Base-by-base conservation (phyloP, 1,140 invertebrate species). In the Oreohelix idahoensis region DNA sequence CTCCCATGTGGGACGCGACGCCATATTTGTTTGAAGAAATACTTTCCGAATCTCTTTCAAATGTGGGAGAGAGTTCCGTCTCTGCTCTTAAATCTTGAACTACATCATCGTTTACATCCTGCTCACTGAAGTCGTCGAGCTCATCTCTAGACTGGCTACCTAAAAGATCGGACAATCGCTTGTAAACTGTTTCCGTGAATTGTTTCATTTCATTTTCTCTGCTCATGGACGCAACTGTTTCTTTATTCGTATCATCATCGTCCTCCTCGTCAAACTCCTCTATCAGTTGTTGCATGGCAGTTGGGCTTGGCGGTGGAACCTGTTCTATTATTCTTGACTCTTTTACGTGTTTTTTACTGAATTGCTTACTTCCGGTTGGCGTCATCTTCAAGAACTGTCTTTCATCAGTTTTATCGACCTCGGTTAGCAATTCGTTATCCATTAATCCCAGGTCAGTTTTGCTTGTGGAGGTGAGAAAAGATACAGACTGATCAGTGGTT, bases 141-240 rank as follows among this genome's bases (percentile, higher is more conserved):
- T 77, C 81, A 20, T 78, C 81, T 58, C 20, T n/a, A 58, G 53
- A n/a, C 10, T 84, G 84, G 58, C 83, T 83, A 32, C 84, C 84
- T n/a, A 87, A 66, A 0, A 87, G 77, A 35, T 77, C 77, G 63
- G 86, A 87, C 63, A 87, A 39, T 36, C 86, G 76, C 36, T 83
- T 83, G 63, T 84, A 84, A 51, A 87, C 83, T 26, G 29, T 87
- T 10, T 86, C 85, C 26, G 85, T 83, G 51, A 87, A 87, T 53
- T 83, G 51, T 70, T 84, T 69, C 45, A 87, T 83, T 58, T 87
- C 85, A 8, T 81, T 15, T 39, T 51, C 71, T 36, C 26, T 71
- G 17, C 45, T 81, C 17, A 38, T 69, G 8, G 11, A 5, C 38
- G 36, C 63, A 29, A 78, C 51, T 83, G 79, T 71, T 36, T 83